These are phyloP conservation scores for Eupithecia pulchellata DNA, from an alignment of 2,888 invertebrate genomes.

Conservation along the genomic window DNA sequence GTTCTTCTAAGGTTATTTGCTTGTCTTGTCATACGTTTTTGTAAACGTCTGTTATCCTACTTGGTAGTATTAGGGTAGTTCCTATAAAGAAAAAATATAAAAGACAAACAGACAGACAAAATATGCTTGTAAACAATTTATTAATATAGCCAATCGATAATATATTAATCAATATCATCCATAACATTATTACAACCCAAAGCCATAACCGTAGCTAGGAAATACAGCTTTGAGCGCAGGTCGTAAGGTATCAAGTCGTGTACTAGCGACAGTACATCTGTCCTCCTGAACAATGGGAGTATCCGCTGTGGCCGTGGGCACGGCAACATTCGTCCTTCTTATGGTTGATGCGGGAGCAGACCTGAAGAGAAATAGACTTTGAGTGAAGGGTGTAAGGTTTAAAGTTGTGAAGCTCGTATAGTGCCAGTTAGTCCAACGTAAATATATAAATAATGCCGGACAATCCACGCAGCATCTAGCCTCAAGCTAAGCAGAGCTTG, in stretches of 20 bases:
- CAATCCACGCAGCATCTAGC: no score
- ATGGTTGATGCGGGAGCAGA: slow-evolving; percentile 7
- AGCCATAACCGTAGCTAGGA: not conserved
- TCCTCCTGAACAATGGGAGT: slow-evolving; percentile 21
- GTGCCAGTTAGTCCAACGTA: not conserved
- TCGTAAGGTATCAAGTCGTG: not conserved
- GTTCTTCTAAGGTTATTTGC: no score
- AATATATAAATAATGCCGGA: no score
- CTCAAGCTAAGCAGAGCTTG: no score
- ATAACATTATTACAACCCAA: not conserved
- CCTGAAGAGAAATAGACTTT: slow-evolving; percentile 9
- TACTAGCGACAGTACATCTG: slow-evolving; percentile 18
- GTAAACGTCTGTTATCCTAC: no score
- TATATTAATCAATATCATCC: not conserved
- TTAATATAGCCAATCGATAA: not conserved
- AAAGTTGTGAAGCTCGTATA: not conserved
- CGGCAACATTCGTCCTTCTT: slow-evolving; percentile 32
- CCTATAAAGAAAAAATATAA: no score
- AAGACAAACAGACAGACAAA: no score
- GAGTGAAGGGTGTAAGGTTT: not conserved
- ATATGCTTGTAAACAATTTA: not conserved
- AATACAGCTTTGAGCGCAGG: not conserved
- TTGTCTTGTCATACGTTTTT: no score
- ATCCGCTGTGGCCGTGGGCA: slow-evolving; percentile 16
- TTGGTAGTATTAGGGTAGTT: no score